A percentile compares a stretch with the other conserved stretches of the same genome.
Evolutionary conservation across 1,140 invertebrate species (phyloP).

Genomic region (Lamellibrachia luymesi): DNA sequence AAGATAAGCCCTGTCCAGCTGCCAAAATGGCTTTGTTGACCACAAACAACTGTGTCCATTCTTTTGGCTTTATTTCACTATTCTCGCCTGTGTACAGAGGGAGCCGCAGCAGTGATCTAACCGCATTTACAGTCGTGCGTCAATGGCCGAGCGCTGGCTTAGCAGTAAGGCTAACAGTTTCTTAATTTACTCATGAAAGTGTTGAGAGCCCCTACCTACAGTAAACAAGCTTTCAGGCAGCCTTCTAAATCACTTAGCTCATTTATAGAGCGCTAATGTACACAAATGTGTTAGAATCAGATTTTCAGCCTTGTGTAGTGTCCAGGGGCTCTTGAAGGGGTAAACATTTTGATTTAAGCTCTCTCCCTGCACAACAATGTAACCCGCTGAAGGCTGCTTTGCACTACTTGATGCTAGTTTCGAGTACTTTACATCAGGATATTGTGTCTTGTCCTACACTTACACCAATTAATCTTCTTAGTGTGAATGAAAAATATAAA

Average conservation of each 20-base stretch:
- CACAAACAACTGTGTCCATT: not conserved
- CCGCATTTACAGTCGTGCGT: not conserved
- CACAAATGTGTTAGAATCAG: not conserved
- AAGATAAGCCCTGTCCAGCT: not conserved
- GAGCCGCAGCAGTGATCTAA: not conserved
- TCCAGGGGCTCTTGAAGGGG: not conserved
- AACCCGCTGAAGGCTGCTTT: not conserved
- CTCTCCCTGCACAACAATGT: not conserved
- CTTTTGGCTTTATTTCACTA: not conserved
- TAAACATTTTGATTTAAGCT: not conserved
- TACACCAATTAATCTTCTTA: not conserved
- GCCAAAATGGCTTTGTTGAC: not conserved
- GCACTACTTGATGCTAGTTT: not conserved
- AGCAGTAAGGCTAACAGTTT: not conserved
- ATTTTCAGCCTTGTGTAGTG: not conserved
- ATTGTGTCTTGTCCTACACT: not conserved
- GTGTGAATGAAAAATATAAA: not conserved
- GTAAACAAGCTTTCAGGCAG: not conserved
- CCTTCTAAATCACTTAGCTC: not conserved
- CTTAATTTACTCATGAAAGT: constrained; percentile 1
- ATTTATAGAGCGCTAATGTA: not conserved
- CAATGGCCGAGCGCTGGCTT: not conserved
- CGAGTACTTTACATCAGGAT: not conserved
- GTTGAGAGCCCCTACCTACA: not conserved
- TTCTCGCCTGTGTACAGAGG: not conserved